Conservation (phyloP, 2,113 vertebrate species). For the Gavia stellata region DNA sequence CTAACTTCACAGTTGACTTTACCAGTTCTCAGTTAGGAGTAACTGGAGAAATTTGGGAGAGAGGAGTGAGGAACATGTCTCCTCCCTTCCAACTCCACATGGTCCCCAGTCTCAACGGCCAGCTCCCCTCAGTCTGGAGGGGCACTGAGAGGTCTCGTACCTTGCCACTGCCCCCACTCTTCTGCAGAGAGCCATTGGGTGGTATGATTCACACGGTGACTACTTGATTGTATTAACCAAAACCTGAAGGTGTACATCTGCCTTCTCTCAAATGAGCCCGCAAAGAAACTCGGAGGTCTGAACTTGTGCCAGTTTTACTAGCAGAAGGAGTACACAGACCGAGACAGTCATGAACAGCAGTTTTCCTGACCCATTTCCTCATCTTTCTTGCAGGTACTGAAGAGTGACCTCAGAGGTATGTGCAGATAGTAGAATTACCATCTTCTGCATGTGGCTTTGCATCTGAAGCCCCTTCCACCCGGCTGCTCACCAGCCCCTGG, state of each 20-base stretch:
- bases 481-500: background rate
- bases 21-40: background rate
- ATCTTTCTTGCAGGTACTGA: background rate
- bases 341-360: background rate
- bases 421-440: background rate
- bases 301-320: background rate
- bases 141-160: background rate
- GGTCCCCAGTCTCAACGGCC: background rate
- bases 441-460: background rate
- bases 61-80: background rate
- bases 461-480: background rate
- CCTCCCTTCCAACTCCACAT: background rate
- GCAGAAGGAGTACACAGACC: background rate
- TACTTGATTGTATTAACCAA: background rate
- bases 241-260: background rate
- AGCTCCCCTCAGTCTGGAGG: background rate
- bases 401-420: background rate
- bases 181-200: background rate
- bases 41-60: background rate
- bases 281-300: background rate
- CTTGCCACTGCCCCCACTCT: background rate
- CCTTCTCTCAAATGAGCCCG: background rate
- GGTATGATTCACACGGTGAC: background rate
- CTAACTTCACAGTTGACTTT: background rate
- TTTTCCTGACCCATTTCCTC: background rate